A percentile compares a stretch with the other conserved stretches of the same genome.
These are phyloP conservation scores for Cherax quadricarinatus DNA, from an alignment of 1,140 invertebrate species.

Conservation along the genomic window DNA sequence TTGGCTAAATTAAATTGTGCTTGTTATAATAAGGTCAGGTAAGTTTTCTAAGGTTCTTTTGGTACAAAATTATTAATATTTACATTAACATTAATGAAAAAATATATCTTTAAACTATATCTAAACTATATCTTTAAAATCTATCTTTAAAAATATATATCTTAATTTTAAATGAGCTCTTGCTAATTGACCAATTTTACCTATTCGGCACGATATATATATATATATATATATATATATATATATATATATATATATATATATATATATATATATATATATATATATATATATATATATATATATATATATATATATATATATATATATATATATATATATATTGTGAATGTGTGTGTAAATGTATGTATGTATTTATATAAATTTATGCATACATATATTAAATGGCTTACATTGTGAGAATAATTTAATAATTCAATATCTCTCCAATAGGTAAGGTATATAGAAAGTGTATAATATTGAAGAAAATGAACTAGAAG, in stretches of 20 bases:
- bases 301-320: conserved; percentile 53
- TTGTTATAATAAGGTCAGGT: too few relatives aligned
- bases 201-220: background rate
- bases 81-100: too few relatives aligned
- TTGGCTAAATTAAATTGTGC: too few relatives aligned
- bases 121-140: too few relatives aligned
- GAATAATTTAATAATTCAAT: background rate
- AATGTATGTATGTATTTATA: conserved; percentile 7
- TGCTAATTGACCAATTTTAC: too few relatives aligned
- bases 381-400: background rate
- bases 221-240: conserved; percentile 55
- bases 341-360: conserved; percentile 14
- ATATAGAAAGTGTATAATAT: conserved; percentile 39
- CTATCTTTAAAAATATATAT: too few relatives aligned
- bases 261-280: conserved; percentile 42
- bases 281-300: conserved; percentile 52
- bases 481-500: conserved; percentile 11
- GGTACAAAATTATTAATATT: too few relatives aligned
- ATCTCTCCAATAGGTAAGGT: conserved; percentile 10
- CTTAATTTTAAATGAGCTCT: too few relatives aligned
- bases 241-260: conserved; percentile 52
- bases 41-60: too few relatives aligned
- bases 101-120: too few relatives aligned
- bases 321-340: conserved; percentile 52
- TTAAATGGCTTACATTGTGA: conserved; percentile 1